Conservation (phyloP, 2,888 invertebrate species). For the Ptychoptera contaminata region DNA sequence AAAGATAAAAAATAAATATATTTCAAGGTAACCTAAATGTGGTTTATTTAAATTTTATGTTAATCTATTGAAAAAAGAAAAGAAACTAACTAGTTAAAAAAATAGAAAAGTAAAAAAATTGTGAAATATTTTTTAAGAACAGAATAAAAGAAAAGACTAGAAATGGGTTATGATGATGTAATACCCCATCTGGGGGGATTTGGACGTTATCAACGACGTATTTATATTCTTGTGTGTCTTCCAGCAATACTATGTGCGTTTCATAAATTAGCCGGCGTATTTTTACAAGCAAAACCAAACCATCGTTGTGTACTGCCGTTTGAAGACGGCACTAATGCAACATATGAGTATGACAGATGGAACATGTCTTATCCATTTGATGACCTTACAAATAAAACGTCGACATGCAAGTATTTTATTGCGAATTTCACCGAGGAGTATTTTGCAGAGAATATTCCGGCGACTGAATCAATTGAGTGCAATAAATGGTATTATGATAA, state of each 20-base stretch:
- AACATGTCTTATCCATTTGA: slow-evolving; percentile 40
- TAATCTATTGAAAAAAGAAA: no score
- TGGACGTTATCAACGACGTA: slow-evolving; percentile 50
- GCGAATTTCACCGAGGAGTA: slow-evolving; percentile 27
- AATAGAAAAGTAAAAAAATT: no score
- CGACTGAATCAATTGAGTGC: slow-evolving; percentile 29
- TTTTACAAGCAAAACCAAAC: slow-evolving; percentile 47
- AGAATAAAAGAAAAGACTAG: no score
- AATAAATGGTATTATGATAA: slow-evolving; percentile 43
- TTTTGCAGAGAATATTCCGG: slow-evolving; percentile 18
- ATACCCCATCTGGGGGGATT: slow-evolving; percentile 51
- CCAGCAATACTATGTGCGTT: slow-evolving; percentile 57
- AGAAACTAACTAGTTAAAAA: no score
- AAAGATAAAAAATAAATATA: no score
- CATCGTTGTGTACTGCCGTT: slow-evolving; percentile 45
- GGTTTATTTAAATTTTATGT: no score
- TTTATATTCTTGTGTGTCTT: slow-evolving; percentile 50
- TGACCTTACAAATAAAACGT: slow-evolving; percentile 20
- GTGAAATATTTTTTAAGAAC: no score
- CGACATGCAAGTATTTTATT: slow-evolving; percentile 24
- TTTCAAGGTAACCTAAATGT: no score
- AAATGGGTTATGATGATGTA: slow-evolving; percentile 59
- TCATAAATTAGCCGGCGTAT: slow-evolving; percentile 56
- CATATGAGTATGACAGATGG: slow-evolving; percentile 28
- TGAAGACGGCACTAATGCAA: slow-evolving; percentile 34